These are phyloP conservation scores for Tetrao urogallus DNA, from an alignment of 2,113 vertebrate genomes.

Conservation along the genomic window DNA sequence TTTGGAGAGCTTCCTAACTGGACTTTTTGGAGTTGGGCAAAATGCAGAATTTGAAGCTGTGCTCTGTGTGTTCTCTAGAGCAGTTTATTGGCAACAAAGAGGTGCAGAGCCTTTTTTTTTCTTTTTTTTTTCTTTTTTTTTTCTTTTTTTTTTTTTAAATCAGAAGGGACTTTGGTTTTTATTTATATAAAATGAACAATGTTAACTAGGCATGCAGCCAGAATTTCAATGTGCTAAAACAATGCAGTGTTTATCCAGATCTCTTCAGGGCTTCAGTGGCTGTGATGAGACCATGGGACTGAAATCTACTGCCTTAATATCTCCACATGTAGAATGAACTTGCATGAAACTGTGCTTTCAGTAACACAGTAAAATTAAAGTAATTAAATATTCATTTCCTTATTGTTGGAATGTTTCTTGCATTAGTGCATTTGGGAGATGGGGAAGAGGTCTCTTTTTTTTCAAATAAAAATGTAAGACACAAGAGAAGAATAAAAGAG, in stretches of 20 bases:
- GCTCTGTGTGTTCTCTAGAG: neutral
- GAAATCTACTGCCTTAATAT: neutral
- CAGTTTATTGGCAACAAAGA: neutral
- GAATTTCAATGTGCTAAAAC: conserved; percentile 1
- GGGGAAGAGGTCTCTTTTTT: neutral
- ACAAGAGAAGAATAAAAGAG: neutral
- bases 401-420: conserved; percentile 3
- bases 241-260: neutral
- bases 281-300: neutral
- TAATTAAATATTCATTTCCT: conserved; percentile 44
- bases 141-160: neutral
- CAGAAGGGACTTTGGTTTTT: neutral
- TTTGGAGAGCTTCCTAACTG: neutral
- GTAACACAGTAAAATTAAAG: conserved; percentile 20
- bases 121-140: neutral
- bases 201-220: neutral
- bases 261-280: neutral
- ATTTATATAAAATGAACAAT: neutral
- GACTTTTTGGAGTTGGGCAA: neutral
- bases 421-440: neutral
- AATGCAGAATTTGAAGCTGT: neutral
- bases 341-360: conserved; percentile 13
- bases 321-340: neutral
- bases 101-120: neutral
- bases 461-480: neutral